phyloP scores from a whole-genome alignment of 2,888 invertebrate species.

The Ellobium chinense region DNA sequence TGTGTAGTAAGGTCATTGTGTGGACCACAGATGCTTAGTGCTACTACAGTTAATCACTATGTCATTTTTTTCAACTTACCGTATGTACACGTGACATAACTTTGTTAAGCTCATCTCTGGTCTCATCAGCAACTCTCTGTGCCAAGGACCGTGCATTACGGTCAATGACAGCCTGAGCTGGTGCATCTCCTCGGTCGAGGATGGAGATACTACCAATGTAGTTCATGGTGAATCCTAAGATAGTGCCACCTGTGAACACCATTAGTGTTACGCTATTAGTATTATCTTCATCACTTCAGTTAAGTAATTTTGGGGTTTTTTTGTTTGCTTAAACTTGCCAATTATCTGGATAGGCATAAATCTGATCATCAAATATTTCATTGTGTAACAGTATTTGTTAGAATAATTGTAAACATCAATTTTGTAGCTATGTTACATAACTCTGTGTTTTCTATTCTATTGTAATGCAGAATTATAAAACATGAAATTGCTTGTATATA shows the following conservation, averaged over 20 bases:
- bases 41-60: background rate
- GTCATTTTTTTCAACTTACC: conserved; percentile 54
- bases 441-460: too few relatives aligned
- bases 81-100: conserved; percentile 75
- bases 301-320: too few relatives aligned
- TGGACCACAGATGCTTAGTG: background rate
- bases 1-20: too few relatives aligned
- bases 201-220: conserved; percentile 74
- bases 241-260: background rate
- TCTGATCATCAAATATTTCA: too few relatives aligned
- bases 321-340: too few relatives aligned
- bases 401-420: too few relatives aligned
- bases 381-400: too few relatives aligned
- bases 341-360: too few relatives aligned
- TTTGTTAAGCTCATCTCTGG: conserved; percentile 75
- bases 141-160: conserved; percentile 74
- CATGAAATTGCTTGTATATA: too few relatives aligned
- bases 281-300: too few relatives aligned
- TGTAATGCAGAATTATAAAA: too few relatives aligned
- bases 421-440: too few relatives aligned
- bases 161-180: conserved; percentile 76
- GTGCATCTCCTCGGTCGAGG: conserved; percentile 74
- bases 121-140: conserved; percentile 75
- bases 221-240: conserved; percentile 60
- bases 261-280: background rate